Conservation (phyloP, 2,888 invertebrate genomes). For the Phragmatobia fuliginosa region DNA sequence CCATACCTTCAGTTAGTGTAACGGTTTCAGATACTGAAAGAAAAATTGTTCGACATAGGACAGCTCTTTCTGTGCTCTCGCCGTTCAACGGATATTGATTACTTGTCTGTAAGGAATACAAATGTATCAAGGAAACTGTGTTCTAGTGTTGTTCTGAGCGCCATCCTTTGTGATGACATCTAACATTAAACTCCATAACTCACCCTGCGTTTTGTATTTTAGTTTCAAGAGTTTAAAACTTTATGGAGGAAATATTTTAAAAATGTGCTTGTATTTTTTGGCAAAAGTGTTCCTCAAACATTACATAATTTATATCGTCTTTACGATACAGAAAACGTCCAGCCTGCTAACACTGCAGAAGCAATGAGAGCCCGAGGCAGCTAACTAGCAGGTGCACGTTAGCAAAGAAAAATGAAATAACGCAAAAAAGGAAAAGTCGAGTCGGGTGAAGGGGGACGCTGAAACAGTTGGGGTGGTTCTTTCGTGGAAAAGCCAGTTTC, state of each 20-base stretch:
- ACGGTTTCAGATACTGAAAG: conserved; percentile 47
- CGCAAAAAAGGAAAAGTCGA: conserved; percentile 79
- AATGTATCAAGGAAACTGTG: conserved; percentile 81
- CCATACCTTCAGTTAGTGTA: conserved; percentile 16
- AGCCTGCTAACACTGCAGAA: conserved; percentile 63
- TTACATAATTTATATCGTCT: conserved; percentile 55
- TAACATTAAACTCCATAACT: conserved; percentile 79
- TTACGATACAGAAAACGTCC: conserved; percentile 60
- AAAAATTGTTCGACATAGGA: conserved; percentile 70
- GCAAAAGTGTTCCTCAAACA: conserved; percentile 13
- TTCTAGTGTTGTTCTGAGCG: conserved; percentile 66
- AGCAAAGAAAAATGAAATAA: conserved; percentile 85
- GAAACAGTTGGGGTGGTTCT: conserved; percentile 79
- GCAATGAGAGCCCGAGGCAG: conserved; percentile 75
- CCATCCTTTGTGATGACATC: conserved; percentile 77
- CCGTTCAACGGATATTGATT: conserved; percentile 82
- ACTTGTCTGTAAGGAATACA: conserved; percentile 84
- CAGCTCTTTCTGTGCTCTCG: conserved; percentile 70
- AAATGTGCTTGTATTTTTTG: background rate
- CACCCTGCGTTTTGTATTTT: conserved; percentile 56
- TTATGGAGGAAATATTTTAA: conserved; percentile 15
- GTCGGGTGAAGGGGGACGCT: conserved; percentile 67
- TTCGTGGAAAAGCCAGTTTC: conserved; percentile 85
- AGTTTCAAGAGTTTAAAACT: conserved; percentile 36
- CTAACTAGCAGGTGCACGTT: conserved; percentile 84